Evolutionary conservation across 2,888 invertebrate genomes (phyloP).

Genomic region (Agonopterix subpropinquella): DNA sequence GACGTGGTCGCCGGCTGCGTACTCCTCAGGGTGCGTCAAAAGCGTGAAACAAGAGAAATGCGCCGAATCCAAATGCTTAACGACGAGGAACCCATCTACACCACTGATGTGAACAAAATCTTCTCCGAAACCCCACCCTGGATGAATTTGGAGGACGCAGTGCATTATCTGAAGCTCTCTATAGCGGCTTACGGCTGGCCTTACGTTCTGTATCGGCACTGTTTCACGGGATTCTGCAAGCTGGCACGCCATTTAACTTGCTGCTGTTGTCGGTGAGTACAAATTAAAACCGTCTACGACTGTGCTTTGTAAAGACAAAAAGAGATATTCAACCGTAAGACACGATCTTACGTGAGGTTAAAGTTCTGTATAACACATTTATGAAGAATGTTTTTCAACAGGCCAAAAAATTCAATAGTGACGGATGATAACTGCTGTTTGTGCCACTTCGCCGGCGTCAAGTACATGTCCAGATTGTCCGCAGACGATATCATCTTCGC

Average conservation of each 20-base stretch:
- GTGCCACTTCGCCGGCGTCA: conserved; percentile 90
- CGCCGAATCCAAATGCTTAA: conserved; percentile 78
- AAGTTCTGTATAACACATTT: too few species aligned
- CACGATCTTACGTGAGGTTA: too few species aligned
- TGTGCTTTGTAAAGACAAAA: too few species aligned
- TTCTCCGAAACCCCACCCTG: conserved; percentile 82
- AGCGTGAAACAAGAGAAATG: conserved; percentile 83
- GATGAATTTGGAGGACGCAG: conserved; percentile 87
- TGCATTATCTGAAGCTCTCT: conserved; percentile 86
- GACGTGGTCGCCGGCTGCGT: conserved; percentile 93
- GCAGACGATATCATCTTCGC: conserved; percentile 90
- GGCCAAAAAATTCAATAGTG: conserved; percentile 78
- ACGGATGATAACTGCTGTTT: conserved; percentile 94
- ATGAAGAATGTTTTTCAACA: conserved; percentile 16
- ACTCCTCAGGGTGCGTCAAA: conserved; percentile 85
- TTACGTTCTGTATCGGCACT: conserved; percentile 85
- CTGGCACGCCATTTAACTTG: conserved; percentile 81
- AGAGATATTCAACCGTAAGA: too few species aligned
- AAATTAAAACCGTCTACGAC: not conserved
- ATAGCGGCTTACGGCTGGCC: conserved; percentile 94
- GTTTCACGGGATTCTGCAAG: conserved; percentile 84
- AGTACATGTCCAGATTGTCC: conserved; percentile 82
- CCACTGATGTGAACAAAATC: conserved; percentile 75
- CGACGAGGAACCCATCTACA: conserved; percentile 81
- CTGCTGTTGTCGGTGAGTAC: conserved; percentile 81